Conservation (phyloP, 92 coral and sea anemone genomes). For the Micromussa lordhowensis region DNA sequence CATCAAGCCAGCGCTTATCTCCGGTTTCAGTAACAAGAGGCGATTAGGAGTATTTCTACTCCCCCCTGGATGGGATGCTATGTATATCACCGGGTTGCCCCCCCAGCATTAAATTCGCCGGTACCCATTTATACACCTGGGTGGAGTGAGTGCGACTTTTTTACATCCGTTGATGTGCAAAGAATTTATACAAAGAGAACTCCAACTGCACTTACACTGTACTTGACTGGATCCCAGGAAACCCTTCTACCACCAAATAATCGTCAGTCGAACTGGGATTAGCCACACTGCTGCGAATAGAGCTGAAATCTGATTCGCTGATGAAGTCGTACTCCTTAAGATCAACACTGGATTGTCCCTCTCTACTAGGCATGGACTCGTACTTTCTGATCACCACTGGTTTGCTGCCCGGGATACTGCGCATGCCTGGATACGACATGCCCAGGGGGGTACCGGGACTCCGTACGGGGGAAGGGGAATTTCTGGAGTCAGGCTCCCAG, state of each 20-base stretch:
- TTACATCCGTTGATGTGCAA: too few relatives aligned
- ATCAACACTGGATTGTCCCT: slow-evolving; percentile 79
- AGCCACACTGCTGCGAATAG: slow-evolving; percentile 80
- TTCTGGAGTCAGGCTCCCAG: slow-evolving; percentile 28
- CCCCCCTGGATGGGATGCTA: too few relatives aligned
- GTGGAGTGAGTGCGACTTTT: too few relatives aligned
- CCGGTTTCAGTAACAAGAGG: too few relatives aligned
- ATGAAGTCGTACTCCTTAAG: slow-evolving; percentile 82
- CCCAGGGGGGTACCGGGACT: slow-evolving; percentile 68
- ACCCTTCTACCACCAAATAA: slow-evolving; percentile 89
- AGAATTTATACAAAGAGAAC: neutral
- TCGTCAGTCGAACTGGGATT: slow-evolving; percentile 88
- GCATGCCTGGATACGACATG: slow-evolving; percentile 67
- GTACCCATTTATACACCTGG: too few relatives aligned
- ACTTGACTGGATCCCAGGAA: slow-evolving; percentile 85
- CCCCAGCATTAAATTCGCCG: too few relatives aligned
- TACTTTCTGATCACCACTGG: slow-evolving; percentile 52
- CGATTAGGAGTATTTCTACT: too few relatives aligned
- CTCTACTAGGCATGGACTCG: slow-evolving; percentile 48
- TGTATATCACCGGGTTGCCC: too few relatives aligned
- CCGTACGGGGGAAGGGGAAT: slow-evolving; percentile 41
- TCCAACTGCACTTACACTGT: slow-evolving; percentile 34
- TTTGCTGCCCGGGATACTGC: slow-evolving; percentile 61
- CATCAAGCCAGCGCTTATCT: too few relatives aligned
- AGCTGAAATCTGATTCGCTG: slow-evolving; percentile 86